Base-by-base conservation (phyloP, 2,888 invertebrate species). In the Cephonodes hylas region DNA sequence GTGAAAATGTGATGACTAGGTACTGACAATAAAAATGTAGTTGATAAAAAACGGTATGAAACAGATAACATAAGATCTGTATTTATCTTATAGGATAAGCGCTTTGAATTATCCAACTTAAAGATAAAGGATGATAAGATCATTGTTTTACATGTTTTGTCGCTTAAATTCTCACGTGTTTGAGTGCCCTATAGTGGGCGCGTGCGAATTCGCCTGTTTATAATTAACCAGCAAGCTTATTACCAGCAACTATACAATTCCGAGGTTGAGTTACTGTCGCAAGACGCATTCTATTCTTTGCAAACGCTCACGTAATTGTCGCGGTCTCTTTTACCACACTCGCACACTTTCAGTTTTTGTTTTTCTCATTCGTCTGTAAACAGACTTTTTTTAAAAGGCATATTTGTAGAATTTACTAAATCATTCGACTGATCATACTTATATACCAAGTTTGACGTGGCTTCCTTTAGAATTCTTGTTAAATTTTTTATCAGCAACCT, bases 241-340 rank as follows among this genome's bases (percentile, higher is more conserved):
- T 79, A 74, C 77, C 75, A 66, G 74, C 77, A 77, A 71, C 71
- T 75, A 84, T 77, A 79, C 71, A 83, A 80, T 84, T 85, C 83
- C 86, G 86, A 87, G 85, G 85, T 76, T 86, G 83, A 77, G 76
- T 79, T 68, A 67, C 75, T 88, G 84, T 86, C 81, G 87, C 84
- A 86, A 88, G 83, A 81, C 74, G 73, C 82, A 81, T 87, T 84
- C 83, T 84, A 85, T 88, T 86, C 79, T 87, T 84, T 82, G 71
- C 69, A 76, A 72, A 72, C 69, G 79, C 66, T 87, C 84, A 88
- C 85, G 86, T 88, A 90, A 89, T 79, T 69, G 66, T 68, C 66
- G 71, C 70, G 18, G 53, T 53, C 31, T 53, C 18, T 6, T 46
- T 48, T 53, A 53, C 27, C 31, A 31, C 31, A 27, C 15, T 31